phyloP scores from a whole-genome alignment of 2,113 vertebrate genomes.

The Gavia stellata region DNA sequence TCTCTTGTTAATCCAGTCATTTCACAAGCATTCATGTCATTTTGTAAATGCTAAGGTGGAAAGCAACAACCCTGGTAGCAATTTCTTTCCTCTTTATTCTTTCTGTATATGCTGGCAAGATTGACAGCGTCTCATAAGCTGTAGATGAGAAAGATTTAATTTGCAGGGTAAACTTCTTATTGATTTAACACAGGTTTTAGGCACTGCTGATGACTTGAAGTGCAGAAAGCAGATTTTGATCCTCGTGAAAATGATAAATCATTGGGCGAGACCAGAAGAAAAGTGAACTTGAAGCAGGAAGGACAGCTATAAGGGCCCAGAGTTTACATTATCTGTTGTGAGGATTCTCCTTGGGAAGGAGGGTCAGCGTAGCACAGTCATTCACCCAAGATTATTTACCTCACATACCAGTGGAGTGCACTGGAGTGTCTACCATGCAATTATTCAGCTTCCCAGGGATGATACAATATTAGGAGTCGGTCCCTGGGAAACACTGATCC shows the following conservation, averaged over 20 bases:
- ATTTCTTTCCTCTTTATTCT: not conserved
- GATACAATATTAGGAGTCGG: not conserved
- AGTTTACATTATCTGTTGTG: not conserved
- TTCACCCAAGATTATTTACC: not conserved
- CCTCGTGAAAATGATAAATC: not conserved
- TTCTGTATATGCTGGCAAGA: not conserved
- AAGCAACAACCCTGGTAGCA: not conserved
- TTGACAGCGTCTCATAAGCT: not conserved
- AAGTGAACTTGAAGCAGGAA: not conserved
- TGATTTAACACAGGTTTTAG: not conserved
- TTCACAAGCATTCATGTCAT: not conserved
- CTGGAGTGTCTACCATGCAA: not conserved
- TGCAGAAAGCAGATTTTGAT: not conserved
- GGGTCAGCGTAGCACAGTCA: not conserved
- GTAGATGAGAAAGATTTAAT: conserved; percentile 10
- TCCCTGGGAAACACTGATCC: not conserved
- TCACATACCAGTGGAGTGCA: not conserved
- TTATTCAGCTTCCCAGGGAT: not conserved
- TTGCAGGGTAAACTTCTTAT: not conserved
- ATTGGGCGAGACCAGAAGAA: not conserved
- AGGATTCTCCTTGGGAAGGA: not conserved
- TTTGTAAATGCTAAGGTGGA: not conserved
- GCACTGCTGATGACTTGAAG: not conserved
- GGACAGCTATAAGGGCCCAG: not conserved
- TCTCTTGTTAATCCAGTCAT: not conserved